These are phyloP conservation scores for Haemorhous mexicanus DNA, from an alignment of 2,113 vertebrate species.

Conservation along the genomic window DNA sequence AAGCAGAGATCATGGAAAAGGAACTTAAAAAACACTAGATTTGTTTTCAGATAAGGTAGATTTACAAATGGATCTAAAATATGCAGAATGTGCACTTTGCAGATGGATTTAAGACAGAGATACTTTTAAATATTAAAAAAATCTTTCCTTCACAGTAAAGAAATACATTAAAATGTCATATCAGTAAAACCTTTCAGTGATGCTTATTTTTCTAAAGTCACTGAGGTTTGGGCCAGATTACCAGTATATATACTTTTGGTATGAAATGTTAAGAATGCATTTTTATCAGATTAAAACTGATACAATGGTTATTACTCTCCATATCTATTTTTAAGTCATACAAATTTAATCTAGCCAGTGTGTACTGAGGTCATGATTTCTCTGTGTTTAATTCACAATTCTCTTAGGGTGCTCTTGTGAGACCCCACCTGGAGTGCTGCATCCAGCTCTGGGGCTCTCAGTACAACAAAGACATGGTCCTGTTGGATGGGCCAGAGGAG, in stretches of 20 bases:
- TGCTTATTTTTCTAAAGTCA: neutral
- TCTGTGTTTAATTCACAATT: neutral
- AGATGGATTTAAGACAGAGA: neutral
- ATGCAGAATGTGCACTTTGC: neutral
- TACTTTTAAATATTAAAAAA: neutral
- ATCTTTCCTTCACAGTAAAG: neutral
- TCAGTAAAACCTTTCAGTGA: neutral
- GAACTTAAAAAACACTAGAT: neutral
- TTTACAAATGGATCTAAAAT: neutral
- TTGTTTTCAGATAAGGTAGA: neutral
- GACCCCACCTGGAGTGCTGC: neutral
- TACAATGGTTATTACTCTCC: neutral
- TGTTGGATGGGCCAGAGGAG: neutral
- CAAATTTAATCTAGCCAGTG: neutral
- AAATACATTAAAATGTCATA: neutral
- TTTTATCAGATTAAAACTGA: neutral
- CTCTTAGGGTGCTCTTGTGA: neutral
- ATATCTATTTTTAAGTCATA: neutral
- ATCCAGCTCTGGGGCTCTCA: neutral
- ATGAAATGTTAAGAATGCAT: neutral
- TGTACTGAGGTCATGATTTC: neutral
- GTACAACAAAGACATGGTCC: neutral
- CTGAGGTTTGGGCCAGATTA: neutral
- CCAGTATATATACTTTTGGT: neutral
- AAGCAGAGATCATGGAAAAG: neutral